Conservation (phyloP, 53 echinoderm and acorn worm species). For the Henricia sp. region DNA sequence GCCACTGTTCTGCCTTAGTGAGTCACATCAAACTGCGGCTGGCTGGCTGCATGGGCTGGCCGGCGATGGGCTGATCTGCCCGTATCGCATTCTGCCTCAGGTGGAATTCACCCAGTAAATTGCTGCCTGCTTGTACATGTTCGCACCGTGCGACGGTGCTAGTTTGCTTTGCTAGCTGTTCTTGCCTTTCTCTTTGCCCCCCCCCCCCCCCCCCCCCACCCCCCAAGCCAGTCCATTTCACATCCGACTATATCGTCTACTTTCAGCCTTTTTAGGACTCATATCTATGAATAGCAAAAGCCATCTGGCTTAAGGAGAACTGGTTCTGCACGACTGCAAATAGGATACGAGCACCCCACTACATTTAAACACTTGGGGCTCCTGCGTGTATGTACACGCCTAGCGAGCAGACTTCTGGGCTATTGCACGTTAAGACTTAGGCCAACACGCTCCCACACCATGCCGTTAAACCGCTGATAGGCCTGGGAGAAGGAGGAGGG, state of each 20-base stretch:
- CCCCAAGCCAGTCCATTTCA: background rate
- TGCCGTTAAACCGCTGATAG: conserved; percentile 53
- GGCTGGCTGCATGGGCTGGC: conserved; percentile 8
- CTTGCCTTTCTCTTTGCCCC: conserved; percentile 16
- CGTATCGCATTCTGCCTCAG: conserved; percentile 8
- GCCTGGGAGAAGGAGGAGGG: conserved; percentile 31
- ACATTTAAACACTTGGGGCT: conserved; percentile 8
- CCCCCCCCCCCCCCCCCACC: background rate
- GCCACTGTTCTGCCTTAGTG: conserved; percentile 45
- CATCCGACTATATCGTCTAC: conserved; percentile 4
- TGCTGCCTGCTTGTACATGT: conserved; percentile 52
- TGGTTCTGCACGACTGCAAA: conserved; percentile 52
- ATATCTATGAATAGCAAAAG: background rate
- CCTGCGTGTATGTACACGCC: conserved; percentile 32
- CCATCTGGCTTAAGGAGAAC: conserved; percentile 45
- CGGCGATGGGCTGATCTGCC: conserved; percentile 32
- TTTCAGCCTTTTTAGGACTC: background rate
- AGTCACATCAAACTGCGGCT: conserved; percentile 28
- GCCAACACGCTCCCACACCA: conserved; percentile 25
- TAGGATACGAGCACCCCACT: conserved; percentile 28
- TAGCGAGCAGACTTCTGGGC: background rate
- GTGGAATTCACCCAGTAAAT: conserved; percentile 62
- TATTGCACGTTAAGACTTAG: conserved; percentile 2
- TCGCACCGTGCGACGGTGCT: conserved; percentile 26
- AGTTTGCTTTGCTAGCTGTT: background rate